Percentiles rank a stretch among this genome's conserved stretches.
Evolutionary conservation across 2,888 invertebrate species (phyloP).

Genomic region (Busseola fusca): DNA sequence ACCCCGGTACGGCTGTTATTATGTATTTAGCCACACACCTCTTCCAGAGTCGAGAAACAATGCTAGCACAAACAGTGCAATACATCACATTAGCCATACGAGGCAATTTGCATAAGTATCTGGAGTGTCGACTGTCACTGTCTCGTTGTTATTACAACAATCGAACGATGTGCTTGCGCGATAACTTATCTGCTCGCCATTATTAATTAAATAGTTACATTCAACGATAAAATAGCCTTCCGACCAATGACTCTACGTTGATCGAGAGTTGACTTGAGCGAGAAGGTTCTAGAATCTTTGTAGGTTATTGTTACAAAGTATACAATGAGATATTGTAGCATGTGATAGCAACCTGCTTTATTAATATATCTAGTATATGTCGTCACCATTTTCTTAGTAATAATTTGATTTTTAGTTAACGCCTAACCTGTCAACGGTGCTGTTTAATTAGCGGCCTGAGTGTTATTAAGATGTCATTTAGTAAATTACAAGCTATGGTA

Average conservation of each 20-base stretch:
- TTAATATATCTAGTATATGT: too few relatives aligned
- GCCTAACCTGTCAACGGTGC: too few relatives aligned
- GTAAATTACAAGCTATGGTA: too few relatives aligned
- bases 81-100: constrained; percentile 34
- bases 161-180: constrained; percentile 43
- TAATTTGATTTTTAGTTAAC: too few relatives aligned
- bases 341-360: too few relatives aligned
- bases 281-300: constrained; percentile 41
- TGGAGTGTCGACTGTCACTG: constrained; percentile 37
- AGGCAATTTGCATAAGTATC: constrained; percentile 37
- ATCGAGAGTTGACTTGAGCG: neutral
- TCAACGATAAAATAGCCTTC: constrained; percentile 41
- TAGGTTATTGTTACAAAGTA: constrained; percentile 24
- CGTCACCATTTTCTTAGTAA: too few relatives aligned
- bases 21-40: neutral
- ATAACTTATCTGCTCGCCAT: constrained; percentile 51
- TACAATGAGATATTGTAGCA: neutral
- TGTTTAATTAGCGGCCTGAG: too few relatives aligned
- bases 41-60: neutral
- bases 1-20: neutral
- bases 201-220: constrained; percentile 17
- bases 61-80: constrained; percentile 6
- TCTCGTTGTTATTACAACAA: constrained; percentile 36
- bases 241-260: constrained; percentile 27
- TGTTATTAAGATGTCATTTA: too few relatives aligned